Evolutionary conservation across 2,797 vertebrate species (phyloP).

Genomic region (Phoebastria nigripes): DNA sequence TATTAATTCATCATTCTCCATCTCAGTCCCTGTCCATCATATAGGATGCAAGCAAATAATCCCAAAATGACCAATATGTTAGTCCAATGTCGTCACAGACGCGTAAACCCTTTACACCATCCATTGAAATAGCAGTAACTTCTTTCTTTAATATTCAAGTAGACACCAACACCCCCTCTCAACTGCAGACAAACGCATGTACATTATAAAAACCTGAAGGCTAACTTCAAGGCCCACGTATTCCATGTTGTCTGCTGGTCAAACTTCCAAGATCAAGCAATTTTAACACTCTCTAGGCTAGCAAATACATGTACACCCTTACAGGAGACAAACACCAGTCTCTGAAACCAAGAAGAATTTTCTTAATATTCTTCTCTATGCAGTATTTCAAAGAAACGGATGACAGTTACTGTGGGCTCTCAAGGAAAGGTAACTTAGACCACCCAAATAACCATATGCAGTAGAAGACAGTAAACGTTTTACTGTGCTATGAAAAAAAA

Average conservation of each 20-base stretch:
- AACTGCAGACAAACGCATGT: rapidly evolving
- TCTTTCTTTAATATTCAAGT: neutral
- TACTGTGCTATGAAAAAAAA: neutral
- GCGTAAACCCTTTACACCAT: neutral
- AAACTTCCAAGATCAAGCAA: neutral
- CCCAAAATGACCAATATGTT: neutral
- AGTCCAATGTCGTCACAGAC: neutral
- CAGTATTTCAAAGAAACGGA: neutral
- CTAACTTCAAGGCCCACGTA: neutral
- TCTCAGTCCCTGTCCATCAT: neutral
- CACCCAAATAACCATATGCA: neutral
- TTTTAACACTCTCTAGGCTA: neutral
- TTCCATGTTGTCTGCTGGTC: neutral
- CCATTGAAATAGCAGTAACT: neutral
- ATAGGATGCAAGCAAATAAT: neutral
- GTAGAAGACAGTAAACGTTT: neutral
- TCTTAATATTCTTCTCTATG: neutral
- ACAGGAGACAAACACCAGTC: neutral
- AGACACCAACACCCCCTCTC: neutral
- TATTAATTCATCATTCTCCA: neutral
- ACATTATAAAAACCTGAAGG: neutral
- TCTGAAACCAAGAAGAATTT: neutral
- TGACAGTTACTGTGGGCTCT: neutral
- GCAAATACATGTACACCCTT: rapidly evolving
- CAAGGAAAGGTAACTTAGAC: neutral